Base-by-base conservation (phyloP, 2,888 invertebrate genomes). In the Ectemnius lituratus region DNA sequence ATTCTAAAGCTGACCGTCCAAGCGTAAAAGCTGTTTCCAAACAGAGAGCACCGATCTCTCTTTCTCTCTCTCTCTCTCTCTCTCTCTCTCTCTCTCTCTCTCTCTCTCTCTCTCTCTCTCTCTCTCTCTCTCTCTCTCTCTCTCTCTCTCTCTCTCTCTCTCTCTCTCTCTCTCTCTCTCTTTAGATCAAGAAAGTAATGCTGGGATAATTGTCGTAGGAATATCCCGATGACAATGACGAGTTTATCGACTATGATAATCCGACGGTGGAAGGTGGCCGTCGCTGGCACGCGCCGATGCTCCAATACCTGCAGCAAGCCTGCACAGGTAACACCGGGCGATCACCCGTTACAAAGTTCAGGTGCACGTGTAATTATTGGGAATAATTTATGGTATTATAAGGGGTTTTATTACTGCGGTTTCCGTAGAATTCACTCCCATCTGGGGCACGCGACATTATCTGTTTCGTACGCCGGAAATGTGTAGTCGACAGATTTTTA, bases 241-340 rank as follows among this genome's bases (percentile, higher is more conserved):
- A 28, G 45, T 56, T 49, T 16, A 60, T 47, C 28, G 59, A 27
- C 60, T 20, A 61, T 61, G 37, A 46, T 65, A 18, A 70, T 64
- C 64, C 64, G 4, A 0, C 62, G 37, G 5, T 37, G 37, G 49
- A 16, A 4, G 23, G 27, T 57, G 49, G 20, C 8, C 27, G 13
- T 13, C 62, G 11, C 56, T 52, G 63, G 63, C 28, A 64, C 37
- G 56, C 52, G 20, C 5, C 45, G 16, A 16, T 58, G n/a, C 13
- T 47, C 52, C 27, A 23, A 6, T 14, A 49, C 23, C 66, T 13
- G 46, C n/a, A 57, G 18, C 16, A 20, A 37, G 56, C 57, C 18
- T 16, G 56, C 45, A 45, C 28, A 52, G 37, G 18, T 18, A 18
- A 13, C 37, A 8, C 37, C 8, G 37, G 37, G 6, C 37, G 13